Evolutionary conservation across 1,140 invertebrate species (phyloP).

Genomic region (Drosophila truncata): DNA sequence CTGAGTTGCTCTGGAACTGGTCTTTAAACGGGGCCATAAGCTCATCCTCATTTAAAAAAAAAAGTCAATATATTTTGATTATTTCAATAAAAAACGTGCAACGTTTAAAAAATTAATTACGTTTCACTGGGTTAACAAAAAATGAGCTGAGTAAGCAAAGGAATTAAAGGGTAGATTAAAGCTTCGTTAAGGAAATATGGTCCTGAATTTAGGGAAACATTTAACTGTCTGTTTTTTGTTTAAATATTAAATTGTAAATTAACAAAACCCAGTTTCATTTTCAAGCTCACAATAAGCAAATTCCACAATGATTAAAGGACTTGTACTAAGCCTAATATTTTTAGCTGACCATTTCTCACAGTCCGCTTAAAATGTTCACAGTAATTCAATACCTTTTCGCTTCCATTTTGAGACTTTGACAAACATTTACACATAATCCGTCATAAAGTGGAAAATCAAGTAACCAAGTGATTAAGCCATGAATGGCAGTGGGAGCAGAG

Average conservation of each 20-base stretch:
- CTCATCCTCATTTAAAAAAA: slow-evolving; percentile 24
- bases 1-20: slow-evolving; percentile 21
- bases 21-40: slow-evolving; percentile 30
- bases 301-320: slow-evolving; percentile 63
- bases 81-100: slow-evolving; percentile 63
- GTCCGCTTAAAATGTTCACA: slow-evolving; percentile 43
- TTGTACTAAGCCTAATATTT: background rate
- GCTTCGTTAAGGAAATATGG: background rate
- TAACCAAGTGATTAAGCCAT: slow-evolving; percentile 75
- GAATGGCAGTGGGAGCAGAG: slow-evolving; percentile 24
- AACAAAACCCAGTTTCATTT: too few relatives aligned
- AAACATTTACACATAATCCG: slow-evolving; percentile 75
- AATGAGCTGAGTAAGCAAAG: background rate
- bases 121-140: background rate
- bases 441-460: slow-evolving; percentile 81
- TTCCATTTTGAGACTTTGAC: slow-evolving; percentile 37
- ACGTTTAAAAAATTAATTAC: slow-evolving; percentile 41
- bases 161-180: slow-evolving; percentile 7
- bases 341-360: slow-evolving; percentile 28
- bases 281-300: slow-evolving; percentile 21
- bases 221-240: background rate
- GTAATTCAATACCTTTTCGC: slow-evolving; percentile 55
- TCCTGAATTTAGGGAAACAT: background rate
- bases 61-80: slow-evolving; percentile 64
- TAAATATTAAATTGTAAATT: background rate